A percentile compares a stretch with the other conserved stretches of the same genome.
Evolutionary conservation across 2,888 invertebrate genomes (phyloP).

Genomic region (Crocallis elinguaria): DNA sequence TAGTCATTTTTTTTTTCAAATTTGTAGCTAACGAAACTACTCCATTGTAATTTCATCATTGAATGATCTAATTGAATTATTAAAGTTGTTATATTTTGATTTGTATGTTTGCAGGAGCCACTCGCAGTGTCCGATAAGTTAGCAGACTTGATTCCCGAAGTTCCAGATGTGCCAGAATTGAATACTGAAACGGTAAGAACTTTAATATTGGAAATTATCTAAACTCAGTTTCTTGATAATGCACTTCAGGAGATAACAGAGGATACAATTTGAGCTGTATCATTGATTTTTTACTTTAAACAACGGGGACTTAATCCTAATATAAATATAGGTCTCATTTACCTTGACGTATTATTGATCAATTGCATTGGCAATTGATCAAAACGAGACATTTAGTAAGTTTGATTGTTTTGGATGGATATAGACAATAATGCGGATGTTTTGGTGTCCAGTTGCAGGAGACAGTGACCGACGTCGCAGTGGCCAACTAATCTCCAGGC

Average conservation of each 20-base stretch:
- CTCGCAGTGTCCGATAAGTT: slow-evolving; percentile 69
- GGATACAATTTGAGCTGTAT: too few species aligned
- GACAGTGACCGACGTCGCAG: slow-evolving; percentile 63
- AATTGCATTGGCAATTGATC: too few species aligned
- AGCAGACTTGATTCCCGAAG: slow-evolving; percentile 74
- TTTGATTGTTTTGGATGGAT: not conserved
- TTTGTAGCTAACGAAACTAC: slow-evolving; percentile 1
- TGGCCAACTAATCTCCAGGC: slow-evolving; percentile 58
- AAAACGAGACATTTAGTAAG: too few species aligned
- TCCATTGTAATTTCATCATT: slow-evolving; percentile 1
- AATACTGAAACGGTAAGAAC: slow-evolving; percentile 69
- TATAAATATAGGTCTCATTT: too few species aligned
- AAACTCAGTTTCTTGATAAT: too few species aligned
- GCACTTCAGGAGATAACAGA: too few species aligned
- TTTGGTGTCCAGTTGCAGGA: slow-evolving; percentile 54
- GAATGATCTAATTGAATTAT: not conserved
- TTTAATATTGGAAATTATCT: not conserved
- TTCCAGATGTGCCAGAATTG: slow-evolving; percentile 73
- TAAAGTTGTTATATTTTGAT: slow-evolving; percentile 2
- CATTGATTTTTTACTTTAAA: too few species aligned
- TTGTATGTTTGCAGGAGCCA: slow-evolving; percentile 62
- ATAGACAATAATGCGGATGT: not conserved
- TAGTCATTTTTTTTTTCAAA: not conserved
- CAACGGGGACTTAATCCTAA: too few species aligned
- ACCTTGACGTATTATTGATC: too few species aligned